Evolutionary conservation across 2,888 invertebrate genomes (phyloP).

Genomic region (Chrysomela aeneicollis): DNA sequence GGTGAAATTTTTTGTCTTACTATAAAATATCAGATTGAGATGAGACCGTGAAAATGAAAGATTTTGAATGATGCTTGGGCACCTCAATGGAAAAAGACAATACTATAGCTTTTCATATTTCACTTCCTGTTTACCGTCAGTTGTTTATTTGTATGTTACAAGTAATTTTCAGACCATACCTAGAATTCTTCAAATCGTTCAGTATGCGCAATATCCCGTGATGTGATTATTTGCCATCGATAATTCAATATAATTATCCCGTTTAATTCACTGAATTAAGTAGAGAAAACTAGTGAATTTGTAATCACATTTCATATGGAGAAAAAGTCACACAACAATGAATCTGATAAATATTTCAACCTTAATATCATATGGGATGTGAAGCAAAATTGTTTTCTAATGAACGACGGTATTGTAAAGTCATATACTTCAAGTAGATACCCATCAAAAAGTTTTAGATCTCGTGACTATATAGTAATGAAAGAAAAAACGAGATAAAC

Average conservation of each 20-base stretch:
- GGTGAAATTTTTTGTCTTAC: no score
- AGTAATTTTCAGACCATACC: no score
- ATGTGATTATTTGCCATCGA: constrained; percentile 1
- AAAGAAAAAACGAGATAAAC: background rate
- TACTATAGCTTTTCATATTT: background rate
- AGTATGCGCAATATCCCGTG: background rate
- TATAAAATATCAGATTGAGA: no score
- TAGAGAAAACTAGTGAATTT: constrained; percentile 27
- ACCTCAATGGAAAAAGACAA: background rate
- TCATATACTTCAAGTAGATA: background rate
- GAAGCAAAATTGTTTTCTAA: constrained; percentile 23
- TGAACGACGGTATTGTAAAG: background rate
- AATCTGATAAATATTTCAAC: constrained; percentile 27
- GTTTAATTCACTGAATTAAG: constrained; percentile 19
- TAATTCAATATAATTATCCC: constrained; percentile 2
- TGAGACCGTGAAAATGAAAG: no score
- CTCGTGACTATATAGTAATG: constrained; percentile 1
- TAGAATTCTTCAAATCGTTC: background rate
- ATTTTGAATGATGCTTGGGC: no score
- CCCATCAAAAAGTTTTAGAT: no score
- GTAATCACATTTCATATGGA: constrained; percentile 19
- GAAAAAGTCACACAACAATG: constrained; percentile 25
- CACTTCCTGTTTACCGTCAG: background rate
- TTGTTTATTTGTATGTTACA: background rate
- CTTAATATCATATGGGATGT: constrained; percentile 22